A percentile compares a stretch with the other conserved stretches of the same genome.
Conservation (phyloP, 2,888 invertebrate genomes). For the Cancer borealis region DNA sequence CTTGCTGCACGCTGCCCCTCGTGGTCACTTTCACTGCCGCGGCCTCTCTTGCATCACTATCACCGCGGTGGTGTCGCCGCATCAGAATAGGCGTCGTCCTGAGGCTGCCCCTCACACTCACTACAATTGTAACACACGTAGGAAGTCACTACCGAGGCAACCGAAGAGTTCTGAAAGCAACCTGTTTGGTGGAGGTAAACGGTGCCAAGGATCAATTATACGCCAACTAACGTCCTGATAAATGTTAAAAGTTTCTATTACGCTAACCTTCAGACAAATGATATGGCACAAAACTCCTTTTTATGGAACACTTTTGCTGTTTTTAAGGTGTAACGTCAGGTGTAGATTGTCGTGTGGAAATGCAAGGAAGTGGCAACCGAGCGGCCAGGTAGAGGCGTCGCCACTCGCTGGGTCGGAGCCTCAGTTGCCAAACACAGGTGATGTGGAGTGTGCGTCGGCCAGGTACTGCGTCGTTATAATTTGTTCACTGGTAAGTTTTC, state of each 20-base stretch:
- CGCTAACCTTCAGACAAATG: not conserved
- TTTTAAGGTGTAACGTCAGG: not conserved
- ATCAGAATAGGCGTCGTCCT: slow-evolving; percentile 6
- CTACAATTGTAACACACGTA: not conserved
- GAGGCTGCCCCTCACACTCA: not conserved
- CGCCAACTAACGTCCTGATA: not conserved
- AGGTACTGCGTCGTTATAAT: not conserved
- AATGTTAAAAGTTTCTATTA: not conserved
- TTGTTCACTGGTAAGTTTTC: not conserved
- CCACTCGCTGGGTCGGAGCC: not conserved
- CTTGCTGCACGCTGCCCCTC: not conserved
- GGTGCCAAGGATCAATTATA: not conserved
- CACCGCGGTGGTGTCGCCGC: not conserved
- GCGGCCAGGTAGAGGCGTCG: slow-evolving; percentile 26
- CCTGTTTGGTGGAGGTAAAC: not conserved
- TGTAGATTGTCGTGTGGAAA: not conserved
- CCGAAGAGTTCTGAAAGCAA: not conserved
- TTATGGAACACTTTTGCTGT: not conserved
- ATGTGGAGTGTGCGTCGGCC: not conserved
- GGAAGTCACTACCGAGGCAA: not conserved
- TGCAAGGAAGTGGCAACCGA: not conserved
- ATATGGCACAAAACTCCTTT: not conserved
- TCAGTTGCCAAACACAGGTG: slow-evolving; percentile 40
- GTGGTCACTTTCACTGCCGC: slow-evolving; percentile 28
- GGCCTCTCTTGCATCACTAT: slow-evolving; percentile 1